Conservation (phyloP, 2,113 vertebrate genomes). For the Sorex fumeus region DNA sequence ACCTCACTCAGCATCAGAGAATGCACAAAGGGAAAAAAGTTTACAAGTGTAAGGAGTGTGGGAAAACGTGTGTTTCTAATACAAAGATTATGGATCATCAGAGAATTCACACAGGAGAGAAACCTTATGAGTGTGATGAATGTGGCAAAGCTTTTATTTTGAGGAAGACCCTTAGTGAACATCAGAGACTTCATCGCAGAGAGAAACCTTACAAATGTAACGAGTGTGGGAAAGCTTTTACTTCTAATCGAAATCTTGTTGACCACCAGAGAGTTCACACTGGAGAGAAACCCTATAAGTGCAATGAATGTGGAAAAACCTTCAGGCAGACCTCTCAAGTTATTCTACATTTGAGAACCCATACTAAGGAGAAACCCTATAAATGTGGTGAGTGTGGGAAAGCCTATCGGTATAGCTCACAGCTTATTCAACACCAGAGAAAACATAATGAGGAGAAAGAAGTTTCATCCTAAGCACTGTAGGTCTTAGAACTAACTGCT, state of each 20-base stretch:
- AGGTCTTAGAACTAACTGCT: slow-evolving; percentile 2
- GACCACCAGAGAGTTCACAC: slow-evolving; percentile 84
- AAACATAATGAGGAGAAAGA: slow-evolving; percentile 83
- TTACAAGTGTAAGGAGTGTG: slow-evolving; percentile 83
- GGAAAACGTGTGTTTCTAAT: slow-evolving; percentile 80
- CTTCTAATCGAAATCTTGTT: slow-evolving; percentile 80
- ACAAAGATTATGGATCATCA: slow-evolving; percentile 84
- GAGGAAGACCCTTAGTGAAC: slow-evolving; percentile 78
- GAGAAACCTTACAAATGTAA: slow-evolving; percentile 84
- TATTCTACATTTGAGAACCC: slow-evolving; percentile 87
- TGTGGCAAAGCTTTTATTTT: slow-evolving; percentile 85
- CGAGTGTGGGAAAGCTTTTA: slow-evolving; percentile 86
- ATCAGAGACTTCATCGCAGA: slow-evolving; percentile 84
- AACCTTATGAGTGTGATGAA: slow-evolving; percentile 79
- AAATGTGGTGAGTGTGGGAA: slow-evolving; percentile 81
- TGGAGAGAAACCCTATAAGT: slow-evolving; percentile 83
- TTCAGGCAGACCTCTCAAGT: slow-evolving; percentile 88
- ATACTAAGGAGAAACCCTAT: slow-evolving; percentile 88
- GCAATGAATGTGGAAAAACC: slow-evolving; percentile 83
- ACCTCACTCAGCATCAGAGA: slow-evolving; percentile 85
- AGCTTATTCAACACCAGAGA: slow-evolving; percentile 81
- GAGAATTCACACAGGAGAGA: slow-evolving; percentile 83
- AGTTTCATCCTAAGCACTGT: neutral
- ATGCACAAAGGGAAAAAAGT: slow-evolving; percentile 82
- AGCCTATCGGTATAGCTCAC: slow-evolving; percentile 81